These are phyloP conservation scores for Drosophila recens DNA, from an alignment of 2,888 invertebrate genomes.

Conservation along the genomic window DNA sequence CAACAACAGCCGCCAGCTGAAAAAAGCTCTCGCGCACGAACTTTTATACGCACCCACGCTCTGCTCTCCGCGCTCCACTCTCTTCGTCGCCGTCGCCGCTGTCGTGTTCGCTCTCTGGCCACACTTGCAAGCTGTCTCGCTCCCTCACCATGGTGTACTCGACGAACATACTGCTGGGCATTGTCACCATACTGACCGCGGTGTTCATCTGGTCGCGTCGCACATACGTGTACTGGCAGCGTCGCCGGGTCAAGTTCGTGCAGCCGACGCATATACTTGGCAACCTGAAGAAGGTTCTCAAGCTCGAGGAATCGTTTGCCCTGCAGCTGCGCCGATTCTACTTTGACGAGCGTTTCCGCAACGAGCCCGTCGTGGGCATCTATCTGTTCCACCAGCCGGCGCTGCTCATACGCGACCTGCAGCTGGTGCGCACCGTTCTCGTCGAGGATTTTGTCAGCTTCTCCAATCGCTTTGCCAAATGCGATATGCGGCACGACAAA, in stretches of 20 bases:
- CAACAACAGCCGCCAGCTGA: constrained; percentile 4
- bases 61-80: constrained; percentile 3
- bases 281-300: constrained; percentile 84
- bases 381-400: constrained; percentile 86
- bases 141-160: constrained; percentile 76
- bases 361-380: constrained; percentile 83
- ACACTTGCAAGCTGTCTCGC: constrained; percentile 43
- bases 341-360: constrained; percentile 69
- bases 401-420: constrained; percentile 85
- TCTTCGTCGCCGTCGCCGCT: background rate
- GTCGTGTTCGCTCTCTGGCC: constrained; percentile 3
- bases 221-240: constrained; percentile 85
- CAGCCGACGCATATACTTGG: constrained; percentile 85
- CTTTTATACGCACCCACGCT: constrained; percentile 4
- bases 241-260: constrained; percentile 83
- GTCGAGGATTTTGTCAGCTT: constrained; percentile 86
- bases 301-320: constrained; percentile 80
- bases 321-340: constrained; percentile 84
- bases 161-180: constrained; percentile 77
- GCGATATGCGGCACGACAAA: constrained; percentile 82
- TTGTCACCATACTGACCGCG: constrained; percentile 77
- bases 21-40: constrained; percentile 8
- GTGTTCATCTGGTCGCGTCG: constrained; percentile 82
- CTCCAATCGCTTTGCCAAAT: constrained; percentile 79
- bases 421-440: constrained; percentile 85